phyloP scores from a whole-genome alignment of 2,797 vertebrate genomes.

The Bothrops alternatus region DNA sequence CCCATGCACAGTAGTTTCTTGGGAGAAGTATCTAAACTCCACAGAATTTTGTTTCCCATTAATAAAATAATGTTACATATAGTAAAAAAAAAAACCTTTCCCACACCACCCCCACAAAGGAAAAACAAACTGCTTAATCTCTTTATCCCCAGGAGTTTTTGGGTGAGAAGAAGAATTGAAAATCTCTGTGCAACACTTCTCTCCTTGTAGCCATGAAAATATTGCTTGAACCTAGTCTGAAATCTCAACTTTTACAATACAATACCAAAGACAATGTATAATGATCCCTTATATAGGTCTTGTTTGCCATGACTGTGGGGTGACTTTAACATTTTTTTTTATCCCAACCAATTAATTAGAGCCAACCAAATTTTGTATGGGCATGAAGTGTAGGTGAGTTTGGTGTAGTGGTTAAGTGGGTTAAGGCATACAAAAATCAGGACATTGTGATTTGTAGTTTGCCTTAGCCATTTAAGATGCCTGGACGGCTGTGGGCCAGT shows the following conservation, averaged over 20 bases:
- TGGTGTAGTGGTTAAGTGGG: neutral
- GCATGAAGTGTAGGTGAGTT: neutral
- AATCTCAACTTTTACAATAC: neutral
- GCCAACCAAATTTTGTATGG: neutral
- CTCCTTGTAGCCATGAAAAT: neutral
- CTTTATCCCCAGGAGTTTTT: neutral
- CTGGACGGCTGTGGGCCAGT: neutral
- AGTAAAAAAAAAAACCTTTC: neutral
- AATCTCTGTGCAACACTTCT: neutral
- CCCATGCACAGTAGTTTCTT: neutral
- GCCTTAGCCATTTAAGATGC: neutral
- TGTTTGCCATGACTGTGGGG: neutral
- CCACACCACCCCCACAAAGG: neutral
- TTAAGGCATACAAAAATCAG: neutral
- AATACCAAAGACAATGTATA: neutral
- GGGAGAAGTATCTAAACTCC: neutral
- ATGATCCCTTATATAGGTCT: neutral
- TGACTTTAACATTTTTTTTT: neutral
- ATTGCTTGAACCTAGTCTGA: neutral
- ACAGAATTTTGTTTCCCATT: neutral
- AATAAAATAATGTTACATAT: neutral
- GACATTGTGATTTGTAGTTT: neutral
- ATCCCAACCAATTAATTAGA: neutral
- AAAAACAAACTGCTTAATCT: neutral
- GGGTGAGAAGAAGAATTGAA: neutral